Evolutionary conservation across 2,113 vertebrate genomes (phyloP).

Genomic region (Caranx melampygus): DNA sequence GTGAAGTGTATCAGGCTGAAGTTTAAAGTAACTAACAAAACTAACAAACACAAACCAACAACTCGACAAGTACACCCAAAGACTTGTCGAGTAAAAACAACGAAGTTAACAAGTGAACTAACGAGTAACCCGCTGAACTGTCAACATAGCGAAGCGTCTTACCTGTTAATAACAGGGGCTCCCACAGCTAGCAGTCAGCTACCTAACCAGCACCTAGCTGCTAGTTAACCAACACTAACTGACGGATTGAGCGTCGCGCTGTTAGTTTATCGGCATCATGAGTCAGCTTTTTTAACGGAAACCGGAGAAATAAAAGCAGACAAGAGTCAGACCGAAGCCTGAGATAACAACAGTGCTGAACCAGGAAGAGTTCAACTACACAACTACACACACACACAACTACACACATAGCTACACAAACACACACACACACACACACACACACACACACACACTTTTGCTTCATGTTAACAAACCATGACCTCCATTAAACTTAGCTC

Average conservation of each 20-base stretch:
- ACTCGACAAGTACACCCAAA: too few species aligned
- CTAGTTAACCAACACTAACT: background rate
- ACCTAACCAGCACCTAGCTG: background rate
- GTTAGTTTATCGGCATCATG: background rate
- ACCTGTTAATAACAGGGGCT: constrained; percentile 45
- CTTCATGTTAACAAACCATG: too few species aligned
- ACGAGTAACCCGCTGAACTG: background rate
- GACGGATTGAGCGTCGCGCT: background rate
- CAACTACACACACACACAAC: background rate
- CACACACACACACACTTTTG: constrained; percentile 8
- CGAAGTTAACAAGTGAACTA: background rate
- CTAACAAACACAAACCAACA: background rate
- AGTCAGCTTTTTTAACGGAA: background rate
- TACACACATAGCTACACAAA: too few species aligned
- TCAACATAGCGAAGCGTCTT: background rate
- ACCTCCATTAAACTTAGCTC: too few species aligned
- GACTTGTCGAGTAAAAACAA: background rate
- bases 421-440: background rate
- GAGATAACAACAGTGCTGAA: background rate
- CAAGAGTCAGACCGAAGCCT: background rate
- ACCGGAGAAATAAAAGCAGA: too few species aligned
- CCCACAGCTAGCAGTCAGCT: constrained; percentile 41
- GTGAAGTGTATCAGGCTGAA: constrained; percentile 8
- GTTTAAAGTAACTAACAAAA: constrained; percentile 37
- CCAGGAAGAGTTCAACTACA: constrained; percentile 40